phyloP scores from a whole-genome alignment of 2,888 invertebrate species.

The Apamea monoglypha region DNA sequence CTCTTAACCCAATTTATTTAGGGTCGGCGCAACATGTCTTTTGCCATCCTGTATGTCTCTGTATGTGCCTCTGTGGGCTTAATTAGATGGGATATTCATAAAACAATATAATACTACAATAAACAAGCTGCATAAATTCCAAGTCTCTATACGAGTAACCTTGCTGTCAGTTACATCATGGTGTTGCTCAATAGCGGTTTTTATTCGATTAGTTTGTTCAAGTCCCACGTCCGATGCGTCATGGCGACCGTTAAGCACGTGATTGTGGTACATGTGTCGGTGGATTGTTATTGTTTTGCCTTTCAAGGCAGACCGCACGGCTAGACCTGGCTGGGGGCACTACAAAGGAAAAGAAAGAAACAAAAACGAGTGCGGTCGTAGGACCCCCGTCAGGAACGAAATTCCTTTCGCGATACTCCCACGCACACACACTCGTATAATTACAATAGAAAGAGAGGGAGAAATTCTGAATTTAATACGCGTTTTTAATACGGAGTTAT shows the following conservation, averaged over 20 bases:
- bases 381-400: background rate
- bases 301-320: slow-evolving; percentile 3
- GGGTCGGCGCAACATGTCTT: too few species aligned
- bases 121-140: slow-evolving; percentile 1
- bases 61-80: too few species aligned
- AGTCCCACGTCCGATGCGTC: slow-evolving; percentile 46
- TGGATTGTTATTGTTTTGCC: slow-evolving; percentile 34
- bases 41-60: too few species aligned
- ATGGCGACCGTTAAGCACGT: slow-evolving; percentile 24
- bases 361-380: background rate
- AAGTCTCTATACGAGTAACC: slow-evolving; percentile 15
- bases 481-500: too few species aligned
- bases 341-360: background rate
- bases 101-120: background rate
- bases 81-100: too few species aligned
- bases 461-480: too few species aligned
- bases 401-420: background rate
- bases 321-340: background rate
- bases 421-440: background rate
- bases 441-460: too few species aligned
- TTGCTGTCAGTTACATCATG: slow-evolving; percentile 48
- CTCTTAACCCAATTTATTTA: too few species aligned
- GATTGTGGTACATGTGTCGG: slow-evolving; percentile 5
- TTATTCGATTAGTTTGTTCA: slow-evolving; percentile 28
- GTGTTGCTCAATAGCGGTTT: slow-evolving; percentile 39